These are phyloP conservation scores for Lophotis ruficrista DNA, from an alignment of 2,113 vertebrate species.

Conservation along the genomic window DNA sequence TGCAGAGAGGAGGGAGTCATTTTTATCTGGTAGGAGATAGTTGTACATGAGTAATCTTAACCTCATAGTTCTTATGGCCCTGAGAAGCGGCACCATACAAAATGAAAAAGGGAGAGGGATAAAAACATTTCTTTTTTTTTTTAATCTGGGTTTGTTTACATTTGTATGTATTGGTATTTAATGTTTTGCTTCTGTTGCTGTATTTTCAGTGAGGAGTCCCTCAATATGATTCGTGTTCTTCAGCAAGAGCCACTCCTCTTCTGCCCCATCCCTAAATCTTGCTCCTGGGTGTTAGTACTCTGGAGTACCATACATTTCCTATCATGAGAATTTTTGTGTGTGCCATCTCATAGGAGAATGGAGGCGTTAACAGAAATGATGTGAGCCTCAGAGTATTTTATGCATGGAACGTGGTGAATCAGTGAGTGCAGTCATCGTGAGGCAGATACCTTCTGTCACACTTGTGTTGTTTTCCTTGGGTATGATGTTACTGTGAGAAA, in stretches of 20 bases:
- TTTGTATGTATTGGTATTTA: slow-evolving; percentile 5
- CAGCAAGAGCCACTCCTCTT: neutral
- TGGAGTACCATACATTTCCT: neutral
- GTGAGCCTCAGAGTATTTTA: neutral
- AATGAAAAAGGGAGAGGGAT: neutral
- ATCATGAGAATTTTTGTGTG: neutral
- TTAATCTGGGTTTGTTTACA: neutral
- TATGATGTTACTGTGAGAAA: neutral
- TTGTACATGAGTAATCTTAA: neutral
- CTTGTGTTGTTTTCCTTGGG: neutral
- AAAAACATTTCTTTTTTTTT: neutral
- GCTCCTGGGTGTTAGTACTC: neutral
- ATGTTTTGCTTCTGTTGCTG: neutral
- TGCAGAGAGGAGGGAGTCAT: neutral
- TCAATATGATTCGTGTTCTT: neutral
- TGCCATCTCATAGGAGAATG: neutral
- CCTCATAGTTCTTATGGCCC: neutral
- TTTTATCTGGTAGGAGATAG: neutral
- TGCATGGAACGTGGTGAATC: neutral
- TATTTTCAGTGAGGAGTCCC: neutral
- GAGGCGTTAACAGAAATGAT: neutral
- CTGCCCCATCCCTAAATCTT: neutral
- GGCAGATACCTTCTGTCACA: neutral
- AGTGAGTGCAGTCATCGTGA: neutral
- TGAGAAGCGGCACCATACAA: neutral